Evolutionary conservation across 2,888 invertebrate genomes (phyloP).

Genomic region (Lasioglossum malachurum): DNA sequence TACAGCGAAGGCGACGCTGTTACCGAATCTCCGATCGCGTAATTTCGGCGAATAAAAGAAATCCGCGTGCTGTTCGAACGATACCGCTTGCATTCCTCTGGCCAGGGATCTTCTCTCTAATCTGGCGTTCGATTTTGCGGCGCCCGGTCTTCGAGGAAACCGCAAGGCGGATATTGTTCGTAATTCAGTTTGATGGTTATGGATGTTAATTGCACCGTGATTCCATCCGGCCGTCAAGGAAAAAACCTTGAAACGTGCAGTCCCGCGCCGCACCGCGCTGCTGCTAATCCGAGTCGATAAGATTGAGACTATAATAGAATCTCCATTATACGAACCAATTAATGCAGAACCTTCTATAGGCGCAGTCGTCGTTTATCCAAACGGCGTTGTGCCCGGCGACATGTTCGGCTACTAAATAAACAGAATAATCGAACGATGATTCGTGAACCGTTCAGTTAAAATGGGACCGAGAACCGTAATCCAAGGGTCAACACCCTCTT

Average conservation of each 20-base stretch:
- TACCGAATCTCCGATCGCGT: no score
- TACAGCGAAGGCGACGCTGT: no score
- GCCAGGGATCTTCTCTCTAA: background rate
- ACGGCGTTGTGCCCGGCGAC: no score
- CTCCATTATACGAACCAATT: background rate
- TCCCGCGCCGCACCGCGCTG: background rate
- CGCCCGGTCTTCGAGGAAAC: background rate
- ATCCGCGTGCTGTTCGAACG: no score
- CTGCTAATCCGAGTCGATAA: no score
- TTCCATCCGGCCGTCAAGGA: background rate
- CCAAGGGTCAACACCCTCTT: background rate
- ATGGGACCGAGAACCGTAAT: background rate
- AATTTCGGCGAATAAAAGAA: no score
- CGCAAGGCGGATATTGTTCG: conserved; percentile 41
- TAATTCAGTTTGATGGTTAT: conserved; percentile 44
- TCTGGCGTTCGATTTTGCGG: background rate
- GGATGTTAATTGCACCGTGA: conserved; percentile 43
- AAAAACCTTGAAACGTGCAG: conserved; percentile 2
- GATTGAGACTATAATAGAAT: background rate
- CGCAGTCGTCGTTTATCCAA: no score
- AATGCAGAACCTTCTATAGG: no score
- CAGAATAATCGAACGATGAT: background rate
- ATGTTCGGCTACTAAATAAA: no score
- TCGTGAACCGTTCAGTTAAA: background rate
- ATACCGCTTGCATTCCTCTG: no score